phyloP scores from a whole-genome alignment of 2,888 invertebrate genomes.

The Epinotia demarniana region DNA sequence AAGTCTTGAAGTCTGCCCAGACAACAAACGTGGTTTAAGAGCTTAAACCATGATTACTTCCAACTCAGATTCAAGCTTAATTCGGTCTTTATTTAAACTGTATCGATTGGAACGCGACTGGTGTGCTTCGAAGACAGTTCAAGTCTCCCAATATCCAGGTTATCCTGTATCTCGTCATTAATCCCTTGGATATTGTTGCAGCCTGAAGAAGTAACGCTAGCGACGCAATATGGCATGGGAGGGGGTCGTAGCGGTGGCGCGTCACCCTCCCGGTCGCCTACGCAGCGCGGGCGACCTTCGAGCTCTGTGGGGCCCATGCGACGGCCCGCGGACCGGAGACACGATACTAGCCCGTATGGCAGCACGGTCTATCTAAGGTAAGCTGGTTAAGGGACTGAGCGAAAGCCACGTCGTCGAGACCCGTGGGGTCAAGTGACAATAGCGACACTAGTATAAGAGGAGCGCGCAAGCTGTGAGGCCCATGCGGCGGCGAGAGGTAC shows the following conservation, averaged over 20 bases:
- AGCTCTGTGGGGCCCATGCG: slow-evolving; percentile 90
- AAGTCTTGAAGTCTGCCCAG: background rate
- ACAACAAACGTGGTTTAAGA: background rate
- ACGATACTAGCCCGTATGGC: slow-evolving; percentile 94
- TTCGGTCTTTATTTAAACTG: no score
- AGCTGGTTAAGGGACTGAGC: background rate
- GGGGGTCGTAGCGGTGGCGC: slow-evolving; percentile 74
- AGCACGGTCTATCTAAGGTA: slow-evolving; percentile 87
- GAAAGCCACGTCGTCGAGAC: no score
- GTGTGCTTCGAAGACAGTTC: background rate
- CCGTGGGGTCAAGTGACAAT: no score
- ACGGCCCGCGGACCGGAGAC: slow-evolving; percentile 90
- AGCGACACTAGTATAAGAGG: no score
- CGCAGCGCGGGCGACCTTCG: slow-evolving; percentile 74
- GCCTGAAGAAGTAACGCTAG: slow-evolving; percentile 76
- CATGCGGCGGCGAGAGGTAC: slow-evolving; percentile 71
- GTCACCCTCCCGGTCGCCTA: slow-evolving; percentile 73
- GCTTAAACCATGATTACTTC: no score
- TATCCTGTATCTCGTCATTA: background rate
- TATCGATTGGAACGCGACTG: background rate
- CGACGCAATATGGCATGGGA: slow-evolving; percentile 71
- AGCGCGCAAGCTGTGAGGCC: no score
- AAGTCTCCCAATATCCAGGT: background rate
- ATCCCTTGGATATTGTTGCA: slow-evolving; percentile 49
- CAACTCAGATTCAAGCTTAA: no score